phyloP scores from a whole-genome alignment of 2,797 vertebrate species.

The Furcifer pardalis region DNA sequence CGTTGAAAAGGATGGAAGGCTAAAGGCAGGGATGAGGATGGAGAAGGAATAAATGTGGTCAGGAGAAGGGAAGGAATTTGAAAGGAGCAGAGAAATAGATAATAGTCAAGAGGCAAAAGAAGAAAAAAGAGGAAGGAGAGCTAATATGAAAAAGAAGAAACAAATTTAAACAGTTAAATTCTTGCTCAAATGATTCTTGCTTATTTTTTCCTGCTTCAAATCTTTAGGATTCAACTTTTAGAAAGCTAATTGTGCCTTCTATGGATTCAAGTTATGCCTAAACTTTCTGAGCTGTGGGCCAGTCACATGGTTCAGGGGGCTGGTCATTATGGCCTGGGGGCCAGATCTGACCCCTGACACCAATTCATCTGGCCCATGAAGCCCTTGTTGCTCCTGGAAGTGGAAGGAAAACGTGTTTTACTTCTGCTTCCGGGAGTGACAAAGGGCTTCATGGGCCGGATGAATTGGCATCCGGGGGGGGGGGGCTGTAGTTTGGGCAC shows the following conservation, averaged over 20 bases:
- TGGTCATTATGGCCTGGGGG: too few species aligned
- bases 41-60: not conserved
- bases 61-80: not conserved
- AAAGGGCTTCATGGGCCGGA: too few species aligned
- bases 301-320: too few species aligned
- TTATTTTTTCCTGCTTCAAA: not conserved
- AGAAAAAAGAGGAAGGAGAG: not conserved
- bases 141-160: not conserved
- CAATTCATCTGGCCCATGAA: too few species aligned
- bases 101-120: not conserved
- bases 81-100: not conserved
- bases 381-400: too few species aligned
- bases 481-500: too few species aligned
- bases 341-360: too few species aligned
- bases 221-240: not conserved
- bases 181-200: not conserved
- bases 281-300: too few species aligned
- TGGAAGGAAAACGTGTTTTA: too few species aligned
- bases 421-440: too few species aligned
- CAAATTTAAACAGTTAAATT: not conserved
- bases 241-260: not conserved
- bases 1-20: not conserved
- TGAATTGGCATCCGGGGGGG: too few species aligned
- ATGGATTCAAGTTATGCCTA: too few species aligned
- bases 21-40: not conserved